phyloP scores from a whole-genome alignment of 2,797 vertebrate species.

The Pygocentrus nattereri region DNA sequence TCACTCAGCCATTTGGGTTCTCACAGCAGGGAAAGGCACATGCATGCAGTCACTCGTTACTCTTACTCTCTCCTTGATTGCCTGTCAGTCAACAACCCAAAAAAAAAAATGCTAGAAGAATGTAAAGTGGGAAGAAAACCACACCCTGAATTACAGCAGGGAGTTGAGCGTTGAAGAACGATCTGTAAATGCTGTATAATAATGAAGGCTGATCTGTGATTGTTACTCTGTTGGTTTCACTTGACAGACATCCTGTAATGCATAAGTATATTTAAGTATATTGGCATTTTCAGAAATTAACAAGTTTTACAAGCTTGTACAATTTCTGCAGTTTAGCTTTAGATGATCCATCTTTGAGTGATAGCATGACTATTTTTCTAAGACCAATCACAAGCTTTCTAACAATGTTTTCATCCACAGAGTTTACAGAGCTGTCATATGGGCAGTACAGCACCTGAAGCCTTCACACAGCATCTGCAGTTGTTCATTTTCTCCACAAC shows the following conservation, averaged over 20 bases:
- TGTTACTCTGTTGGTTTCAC: neutral
- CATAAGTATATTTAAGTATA: neutral
- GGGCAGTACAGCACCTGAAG: too few species aligned
- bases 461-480: too few species aligned
- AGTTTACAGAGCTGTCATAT: too few species aligned
- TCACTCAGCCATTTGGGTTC: slow-evolving; percentile 65
- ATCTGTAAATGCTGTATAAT: neutral
- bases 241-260: neutral
- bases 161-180: neutral
- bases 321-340: too few species aligned
- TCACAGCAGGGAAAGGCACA: slow-evolving; percentile 30
- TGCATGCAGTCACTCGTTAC: slow-evolving; percentile 28
- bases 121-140: neutral
- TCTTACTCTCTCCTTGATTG: slow-evolving; percentile 7
- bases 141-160: neutral
- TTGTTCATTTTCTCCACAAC: too few species aligned
- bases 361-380: too few species aligned
- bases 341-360: too few species aligned
- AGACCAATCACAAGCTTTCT: too few species aligned
- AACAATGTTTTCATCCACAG: too few species aligned
- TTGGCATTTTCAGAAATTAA: neutral
- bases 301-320: too few species aligned
- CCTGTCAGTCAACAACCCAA: slow-evolving; percentile 32
- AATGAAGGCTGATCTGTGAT: neutral
- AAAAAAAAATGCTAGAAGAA: neutral